These are phyloP conservation scores for Arothron firmamentum DNA, from an alignment of 2,113 vertebrate species.

Conservation along the genomic window DNA sequence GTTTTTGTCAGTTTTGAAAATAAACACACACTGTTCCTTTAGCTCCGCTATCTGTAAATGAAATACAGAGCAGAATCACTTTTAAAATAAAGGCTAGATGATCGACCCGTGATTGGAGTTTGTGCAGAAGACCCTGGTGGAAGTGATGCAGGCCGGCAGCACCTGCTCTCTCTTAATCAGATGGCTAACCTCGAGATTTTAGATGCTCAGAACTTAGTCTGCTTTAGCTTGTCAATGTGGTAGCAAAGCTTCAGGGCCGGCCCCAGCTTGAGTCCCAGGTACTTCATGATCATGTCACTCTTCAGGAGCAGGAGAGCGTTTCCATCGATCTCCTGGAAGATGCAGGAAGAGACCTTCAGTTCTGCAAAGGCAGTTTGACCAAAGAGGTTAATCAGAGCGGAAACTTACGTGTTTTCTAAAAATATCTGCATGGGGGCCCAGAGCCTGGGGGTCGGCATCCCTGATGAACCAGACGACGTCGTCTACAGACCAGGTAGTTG, in stretches of 20 bases:
- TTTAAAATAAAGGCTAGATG: too few species aligned
- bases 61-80: too few species aligned
- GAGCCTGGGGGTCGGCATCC: slow-evolving; percentile 87
- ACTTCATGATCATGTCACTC: slow-evolving; percentile 97
- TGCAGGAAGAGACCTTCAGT: not conserved
- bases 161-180: not conserved
- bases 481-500: slow-evolving; percentile 87
- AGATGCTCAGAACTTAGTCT: slow-evolving; percentile 83
- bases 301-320: slow-evolving; percentile 90
- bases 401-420: slow-evolving; percentile 89
- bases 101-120: too few species aligned
- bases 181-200: slow-evolving; percentile 5
- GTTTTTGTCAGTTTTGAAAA: too few species aligned
- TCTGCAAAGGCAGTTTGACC: too few species aligned
- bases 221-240: slow-evolving; percentile 95
- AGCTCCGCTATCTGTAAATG: too few species aligned
- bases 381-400: too few species aligned
- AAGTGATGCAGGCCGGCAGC: not conserved
- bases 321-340: slow-evolving; percentile 90
- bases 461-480: slow-evolving; percentile 90
- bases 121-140: not conserved
- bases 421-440: slow-evolving; percentile 89
- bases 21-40: too few species aligned
- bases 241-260: slow-evolving; percentile 92
- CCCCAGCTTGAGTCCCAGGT: slow-evolving; percentile 92